These are phyloP conservation scores for Aphrophora alni DNA, from an alignment of 2,888 invertebrate species.

Conservation along the genomic window DNA sequence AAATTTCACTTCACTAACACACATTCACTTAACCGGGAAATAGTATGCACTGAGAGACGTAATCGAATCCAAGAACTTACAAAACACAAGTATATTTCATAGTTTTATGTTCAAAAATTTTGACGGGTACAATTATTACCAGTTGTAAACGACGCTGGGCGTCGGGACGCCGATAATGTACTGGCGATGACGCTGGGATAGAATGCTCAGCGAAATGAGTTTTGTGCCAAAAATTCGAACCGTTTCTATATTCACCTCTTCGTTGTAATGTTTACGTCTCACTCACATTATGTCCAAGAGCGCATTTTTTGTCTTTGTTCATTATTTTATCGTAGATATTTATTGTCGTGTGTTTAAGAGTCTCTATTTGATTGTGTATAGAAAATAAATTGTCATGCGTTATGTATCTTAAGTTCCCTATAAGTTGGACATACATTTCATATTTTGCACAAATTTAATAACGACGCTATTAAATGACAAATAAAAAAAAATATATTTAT, in stretches of 20 bases:
- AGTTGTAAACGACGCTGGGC: background rate
- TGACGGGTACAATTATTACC: background rate
- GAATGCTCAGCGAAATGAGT: constrained; percentile 3
- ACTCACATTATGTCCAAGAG: background rate
- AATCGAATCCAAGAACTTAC: background rate
- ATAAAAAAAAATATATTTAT: too few relatives aligned
- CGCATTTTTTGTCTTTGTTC: background rate
- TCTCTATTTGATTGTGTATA: too few relatives aligned
- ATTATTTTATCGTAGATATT: background rate
- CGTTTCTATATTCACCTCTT: constrained; percentile 6
- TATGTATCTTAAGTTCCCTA: too few relatives aligned
- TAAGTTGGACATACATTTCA: too few relatives aligned
- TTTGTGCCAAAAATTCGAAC: constrained; percentile 7
- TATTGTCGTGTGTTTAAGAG: too few relatives aligned
- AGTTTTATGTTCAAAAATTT: background rate
- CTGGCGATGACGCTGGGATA: background rate
- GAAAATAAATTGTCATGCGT: too few relatives aligned
- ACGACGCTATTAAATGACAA: too few relatives aligned
- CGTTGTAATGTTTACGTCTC: background rate
- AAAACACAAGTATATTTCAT: too few relatives aligned
- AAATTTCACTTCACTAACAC: background rate
- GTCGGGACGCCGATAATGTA: constrained; percentile 1
- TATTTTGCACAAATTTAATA: too few relatives aligned
- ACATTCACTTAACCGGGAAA: background rate
- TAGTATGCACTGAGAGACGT: background rate